Evolutionary conservation across 2,113 vertebrate genomes (phyloP).

Genomic region (Castor canadensis): DNA sequence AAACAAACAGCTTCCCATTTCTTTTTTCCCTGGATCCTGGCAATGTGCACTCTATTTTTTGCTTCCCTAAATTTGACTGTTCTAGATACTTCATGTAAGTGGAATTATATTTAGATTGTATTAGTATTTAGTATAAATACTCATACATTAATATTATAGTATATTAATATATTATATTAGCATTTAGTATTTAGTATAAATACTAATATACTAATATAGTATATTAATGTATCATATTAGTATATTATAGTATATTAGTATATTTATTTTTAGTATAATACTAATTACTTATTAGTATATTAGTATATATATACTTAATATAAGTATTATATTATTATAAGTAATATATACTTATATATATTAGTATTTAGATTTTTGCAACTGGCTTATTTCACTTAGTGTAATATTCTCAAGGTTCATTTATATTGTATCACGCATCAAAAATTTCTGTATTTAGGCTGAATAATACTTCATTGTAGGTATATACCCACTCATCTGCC

Average conservation of each 20-base stretch:
- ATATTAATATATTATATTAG: too few relatives aligned
- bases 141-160: background rate
- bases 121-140: background rate
- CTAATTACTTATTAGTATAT: too few relatives aligned
- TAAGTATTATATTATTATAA: too few relatives aligned
- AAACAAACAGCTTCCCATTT: background rate
- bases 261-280: too few relatives aligned
- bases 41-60: background rate
- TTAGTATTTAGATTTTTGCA: too few relatives aligned
- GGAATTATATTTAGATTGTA: background rate
- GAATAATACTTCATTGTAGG: background rate
- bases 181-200: too few relatives aligned
- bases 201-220: too few relatives aligned
- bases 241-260: too few relatives aligned
- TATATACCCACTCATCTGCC: background rate
- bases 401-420: background rate
- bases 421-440: background rate
- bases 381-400: too few relatives aligned
- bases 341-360: too few relatives aligned
- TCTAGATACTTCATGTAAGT: background rate
- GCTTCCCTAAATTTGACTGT: background rate
- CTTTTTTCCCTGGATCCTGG: background rate
- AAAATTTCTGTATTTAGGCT: background rate
- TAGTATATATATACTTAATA: too few relatives aligned
- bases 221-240: too few relatives aligned